These are phyloP conservation scores for Epiblema foenella DNA, from an alignment of 2,888 invertebrate species.

Conservation along the genomic window DNA sequence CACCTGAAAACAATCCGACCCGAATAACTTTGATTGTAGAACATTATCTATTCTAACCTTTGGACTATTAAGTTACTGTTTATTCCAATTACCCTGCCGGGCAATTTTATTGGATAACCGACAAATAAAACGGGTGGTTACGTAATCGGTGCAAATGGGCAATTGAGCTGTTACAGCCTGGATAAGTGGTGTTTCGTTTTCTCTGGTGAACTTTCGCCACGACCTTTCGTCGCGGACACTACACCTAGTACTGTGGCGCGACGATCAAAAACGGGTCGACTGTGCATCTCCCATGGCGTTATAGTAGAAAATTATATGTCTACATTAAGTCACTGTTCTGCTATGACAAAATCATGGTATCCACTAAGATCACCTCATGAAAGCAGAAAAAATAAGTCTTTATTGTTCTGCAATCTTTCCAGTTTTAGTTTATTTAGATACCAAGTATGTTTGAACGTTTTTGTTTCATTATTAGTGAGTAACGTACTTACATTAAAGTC, in stretches of 20 bases:
- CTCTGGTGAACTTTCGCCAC: conserved; percentile 72
- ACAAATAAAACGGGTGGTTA: conserved; percentile 40
- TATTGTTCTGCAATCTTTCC: too few relatives aligned
- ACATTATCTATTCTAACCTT: conserved; percentile 33
- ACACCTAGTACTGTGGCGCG: conserved; percentile 46
- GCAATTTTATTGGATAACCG: conserved; percentile 44
- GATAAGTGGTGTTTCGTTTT: conserved; percentile 58
- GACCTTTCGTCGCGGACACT: conserved; percentile 56
- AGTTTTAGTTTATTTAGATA: too few relatives aligned
- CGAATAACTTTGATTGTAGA: conserved; percentile 27
- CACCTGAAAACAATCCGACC: conserved; percentile 33
- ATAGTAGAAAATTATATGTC: neutral
- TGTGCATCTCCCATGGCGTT: neutral
- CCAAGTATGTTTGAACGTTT: too few relatives aligned
- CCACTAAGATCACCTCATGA: too few relatives aligned
- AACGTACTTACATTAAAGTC: neutral
- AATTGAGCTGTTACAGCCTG: conserved; percentile 40
- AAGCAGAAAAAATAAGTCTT: too few relatives aligned
- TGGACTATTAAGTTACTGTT: conserved; percentile 42
- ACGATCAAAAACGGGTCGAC: conserved; percentile 18
- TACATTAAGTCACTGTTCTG: neutral
- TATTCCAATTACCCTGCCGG: conserved; percentile 37
- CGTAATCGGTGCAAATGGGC: conserved; percentile 33
- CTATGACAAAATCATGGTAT: neutral
- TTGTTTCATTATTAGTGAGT: too few relatives aligned